Conservation (phyloP, 1,140 invertebrate species). For the Zaprionus africanus region DNA sequence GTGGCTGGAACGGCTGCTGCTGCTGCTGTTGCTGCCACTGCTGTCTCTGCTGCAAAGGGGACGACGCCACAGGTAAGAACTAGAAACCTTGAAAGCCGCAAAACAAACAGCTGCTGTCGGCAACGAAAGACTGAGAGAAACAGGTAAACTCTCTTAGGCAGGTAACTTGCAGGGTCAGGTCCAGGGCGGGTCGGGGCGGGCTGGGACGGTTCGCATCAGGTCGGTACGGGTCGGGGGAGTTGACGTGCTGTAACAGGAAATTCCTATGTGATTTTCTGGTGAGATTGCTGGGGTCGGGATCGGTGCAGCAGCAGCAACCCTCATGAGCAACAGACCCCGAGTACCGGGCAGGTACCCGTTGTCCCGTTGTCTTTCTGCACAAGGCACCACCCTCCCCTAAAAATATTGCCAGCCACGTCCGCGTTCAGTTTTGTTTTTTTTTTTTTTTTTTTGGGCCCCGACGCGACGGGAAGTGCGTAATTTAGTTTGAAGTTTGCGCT, state of each 20-base stretch:
- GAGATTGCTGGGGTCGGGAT: slow-evolving; percentile 72
- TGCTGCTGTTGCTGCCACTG: slow-evolving; percentile 13
- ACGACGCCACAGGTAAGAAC: slow-evolving; percentile 75
- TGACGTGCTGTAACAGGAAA: slow-evolving; percentile 74
- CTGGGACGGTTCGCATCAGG: background rate
- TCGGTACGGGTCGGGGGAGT: slow-evolving; percentile 37
- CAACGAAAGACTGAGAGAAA: slow-evolving; percentile 37
- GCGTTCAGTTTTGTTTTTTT: background rate
- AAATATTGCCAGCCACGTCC: slow-evolving; percentile 38
- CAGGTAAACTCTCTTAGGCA: slow-evolving; percentile 70
- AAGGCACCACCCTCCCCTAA: slow-evolving; percentile 56
- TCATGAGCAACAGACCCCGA: slow-evolving; percentile 19
- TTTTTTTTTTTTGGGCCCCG: slow-evolving; percentile 35
- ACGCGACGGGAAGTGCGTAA: slow-evolving; percentile 78
- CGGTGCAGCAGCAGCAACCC: slow-evolving; percentile 60
- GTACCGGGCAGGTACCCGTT: slow-evolving; percentile 52
- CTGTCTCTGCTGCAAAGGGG: slow-evolving; percentile 54
- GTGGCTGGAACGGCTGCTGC: slow-evolving; percentile 49
- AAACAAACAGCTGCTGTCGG: slow-evolving; percentile 76
- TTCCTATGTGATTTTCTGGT: slow-evolving; percentile 82
- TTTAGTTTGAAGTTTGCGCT: slow-evolving; percentile 71
- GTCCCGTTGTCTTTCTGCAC: slow-evolving; percentile 51
- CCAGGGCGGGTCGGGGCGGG: slow-evolving; percentile 11
- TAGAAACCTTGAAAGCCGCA: slow-evolving; percentile 80
- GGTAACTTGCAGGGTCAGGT: slow-evolving; percentile 57